Conservation (phyloP, 2,888 invertebrate genomes). For the Strigamia crassipes region DNA sequence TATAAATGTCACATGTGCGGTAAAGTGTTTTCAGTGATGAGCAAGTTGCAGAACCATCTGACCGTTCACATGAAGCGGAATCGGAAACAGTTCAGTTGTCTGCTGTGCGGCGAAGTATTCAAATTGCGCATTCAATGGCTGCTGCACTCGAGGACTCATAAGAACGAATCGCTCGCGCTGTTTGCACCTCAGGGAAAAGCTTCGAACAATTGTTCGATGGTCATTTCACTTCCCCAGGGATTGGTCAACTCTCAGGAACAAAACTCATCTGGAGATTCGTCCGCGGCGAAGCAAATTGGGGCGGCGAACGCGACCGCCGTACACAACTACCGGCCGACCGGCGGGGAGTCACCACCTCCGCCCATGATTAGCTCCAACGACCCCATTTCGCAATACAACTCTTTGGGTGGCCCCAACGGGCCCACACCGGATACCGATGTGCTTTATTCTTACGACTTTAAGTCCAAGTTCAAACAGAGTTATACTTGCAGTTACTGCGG, state of each 20-base stretch:
- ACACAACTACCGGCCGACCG: neutral
- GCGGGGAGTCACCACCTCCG: conserved; percentile 25
- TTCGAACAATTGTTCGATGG: conserved; percentile 11
- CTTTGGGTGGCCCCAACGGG: neutral
- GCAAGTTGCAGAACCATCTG: conserved; percentile 57
- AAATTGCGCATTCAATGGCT: conserved; percentile 55
- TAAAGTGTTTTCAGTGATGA: conserved; percentile 55
- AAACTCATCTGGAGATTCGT: conserved; percentile 40
- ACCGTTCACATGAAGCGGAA: conserved; percentile 55
- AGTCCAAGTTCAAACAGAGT: conserved; percentile 46
- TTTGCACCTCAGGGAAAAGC: conserved; percentile 35
- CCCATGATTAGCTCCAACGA: conserved; percentile 43
- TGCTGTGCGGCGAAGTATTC: conserved; percentile 55
- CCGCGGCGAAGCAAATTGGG: neutral
- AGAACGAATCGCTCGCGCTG: neutral
- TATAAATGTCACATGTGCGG: conserved; percentile 59
- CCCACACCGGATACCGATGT: conserved; percentile 36
- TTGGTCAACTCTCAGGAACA: conserved; percentile 36
- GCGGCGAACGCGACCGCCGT: neutral
- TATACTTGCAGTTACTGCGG: conserved; percentile 57
- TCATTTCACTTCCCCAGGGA: conserved; percentile 19
- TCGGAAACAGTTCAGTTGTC: conserved; percentile 50
- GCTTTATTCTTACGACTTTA: conserved; percentile 43
- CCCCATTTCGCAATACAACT: conserved; percentile 39
- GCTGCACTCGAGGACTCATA: conserved; percentile 47